phyloP scores from a whole-genome alignment of 2,113 vertebrate genomes.

The Litocranius walleri region DNA sequence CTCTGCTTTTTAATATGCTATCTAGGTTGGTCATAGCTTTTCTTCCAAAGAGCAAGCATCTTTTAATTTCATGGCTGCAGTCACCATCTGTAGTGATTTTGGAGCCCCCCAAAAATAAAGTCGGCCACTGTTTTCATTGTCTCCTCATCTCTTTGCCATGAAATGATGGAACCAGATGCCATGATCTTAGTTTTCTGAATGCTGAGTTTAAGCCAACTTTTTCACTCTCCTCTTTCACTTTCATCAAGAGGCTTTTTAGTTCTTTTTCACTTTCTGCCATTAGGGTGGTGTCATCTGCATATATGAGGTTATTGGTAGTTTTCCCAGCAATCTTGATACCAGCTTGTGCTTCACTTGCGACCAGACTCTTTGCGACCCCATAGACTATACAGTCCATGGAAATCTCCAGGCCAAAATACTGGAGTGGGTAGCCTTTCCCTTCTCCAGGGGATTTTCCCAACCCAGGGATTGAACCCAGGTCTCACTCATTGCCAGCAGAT shows the following conservation, averaged over 20 bases:
- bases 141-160: neutral
- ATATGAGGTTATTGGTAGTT: neutral
- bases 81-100: neutral
- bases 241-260: neutral
- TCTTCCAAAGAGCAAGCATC: neutral
- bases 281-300: neutral
- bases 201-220: neutral
- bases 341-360: neutral
- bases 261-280: neutral
- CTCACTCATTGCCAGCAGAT: neutral
- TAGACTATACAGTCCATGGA: neutral
- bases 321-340: neutral
- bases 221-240: neutral
- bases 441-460: neutral
- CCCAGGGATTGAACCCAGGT: fast-evolving
- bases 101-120: neutral
- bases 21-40: neutral
- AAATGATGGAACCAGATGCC: neutral
- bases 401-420: neutral
- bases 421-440: neutral
- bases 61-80: neutral
- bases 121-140: neutral
- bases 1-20: neutral
- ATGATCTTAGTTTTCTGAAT: neutral
- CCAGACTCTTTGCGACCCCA: fast-evolving